These are phyloP conservation scores for Neodiprion lecontei DNA, from an alignment of 1,140 invertebrate genomes.

Conservation along the genomic window DNA sequence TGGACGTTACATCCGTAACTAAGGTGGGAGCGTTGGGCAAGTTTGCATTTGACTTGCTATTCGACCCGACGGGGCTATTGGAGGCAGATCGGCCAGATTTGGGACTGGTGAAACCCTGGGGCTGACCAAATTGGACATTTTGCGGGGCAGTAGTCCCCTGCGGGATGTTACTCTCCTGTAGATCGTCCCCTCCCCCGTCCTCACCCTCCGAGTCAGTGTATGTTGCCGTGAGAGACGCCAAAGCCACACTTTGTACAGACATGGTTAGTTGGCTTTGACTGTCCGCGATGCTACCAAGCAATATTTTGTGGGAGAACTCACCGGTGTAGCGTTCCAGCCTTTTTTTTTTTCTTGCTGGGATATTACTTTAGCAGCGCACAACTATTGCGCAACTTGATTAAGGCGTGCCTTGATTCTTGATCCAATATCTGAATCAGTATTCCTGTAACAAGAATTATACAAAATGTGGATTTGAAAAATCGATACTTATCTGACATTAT, in stretches of 20 bases:
- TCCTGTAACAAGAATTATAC: background rate
- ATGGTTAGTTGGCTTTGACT: conserved; percentile 61
- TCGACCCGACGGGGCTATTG: conserved; percentile 47
- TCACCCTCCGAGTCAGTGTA: conserved; percentile 87
- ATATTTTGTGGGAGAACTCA: conserved; percentile 61
- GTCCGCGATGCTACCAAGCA: conserved; percentile 55
- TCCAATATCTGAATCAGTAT: background rate
- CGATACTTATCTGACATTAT: background rate
- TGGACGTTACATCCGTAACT: conserved; percentile 46
- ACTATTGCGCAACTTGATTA: conserved; percentile 12
- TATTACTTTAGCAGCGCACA: background rate
- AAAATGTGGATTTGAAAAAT: background rate
- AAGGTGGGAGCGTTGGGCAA: conserved; percentile 44
- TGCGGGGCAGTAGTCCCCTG: conserved; percentile 43
- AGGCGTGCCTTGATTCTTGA: background rate
- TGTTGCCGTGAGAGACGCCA: conserved; percentile 80
- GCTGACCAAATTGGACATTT: conserved; percentile 49
- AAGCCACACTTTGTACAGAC: conserved; percentile 66
- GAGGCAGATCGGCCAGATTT: conserved; percentile 49
- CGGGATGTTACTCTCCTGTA: conserved; percentile 53
- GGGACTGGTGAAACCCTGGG: conserved; percentile 48
- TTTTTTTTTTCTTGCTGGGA: conserved; percentile 18
- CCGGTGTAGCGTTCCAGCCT: conserved; percentile 46
- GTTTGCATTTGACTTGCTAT: conserved; percentile 43
- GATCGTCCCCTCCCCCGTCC: conserved; percentile 72